Percentiles rank a stretch among this genome's conserved stretches.
These are phyloP conservation scores for Procavia capensis DNA, from an alignment of 2,113 vertebrate species.

Conservation along the genomic window DNA sequence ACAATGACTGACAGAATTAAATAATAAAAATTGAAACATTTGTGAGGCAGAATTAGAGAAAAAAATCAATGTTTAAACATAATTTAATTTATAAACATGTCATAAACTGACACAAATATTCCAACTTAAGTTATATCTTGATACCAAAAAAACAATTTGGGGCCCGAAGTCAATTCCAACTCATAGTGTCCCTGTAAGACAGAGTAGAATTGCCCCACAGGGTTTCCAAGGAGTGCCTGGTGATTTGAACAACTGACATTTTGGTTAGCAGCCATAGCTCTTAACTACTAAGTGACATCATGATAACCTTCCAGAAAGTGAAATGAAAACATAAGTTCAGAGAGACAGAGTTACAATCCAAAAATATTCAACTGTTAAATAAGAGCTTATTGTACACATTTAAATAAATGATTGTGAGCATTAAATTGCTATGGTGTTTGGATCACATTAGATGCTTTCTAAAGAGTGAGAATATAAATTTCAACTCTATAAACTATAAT, in stretches of 20 bases:
- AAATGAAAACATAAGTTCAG: neutral
- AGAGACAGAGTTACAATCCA: neutral
- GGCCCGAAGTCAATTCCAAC: too few relatives aligned
- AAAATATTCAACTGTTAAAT: neutral
- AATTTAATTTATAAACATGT: neutral
- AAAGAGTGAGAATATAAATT: neutral
- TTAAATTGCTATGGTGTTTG: neutral
- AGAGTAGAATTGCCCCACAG: too few relatives aligned
- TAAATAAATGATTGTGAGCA: neutral
- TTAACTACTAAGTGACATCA: neutral
- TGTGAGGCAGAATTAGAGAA: neutral
- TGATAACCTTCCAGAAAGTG: neutral
- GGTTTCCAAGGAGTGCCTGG: too few relatives aligned
- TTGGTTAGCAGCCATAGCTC: too few relatives aligned
- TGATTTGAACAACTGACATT: too few relatives aligned
- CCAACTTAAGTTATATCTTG: neutral
- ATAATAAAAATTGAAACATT: slow-evolving; percentile 5
- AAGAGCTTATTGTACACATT: neutral
- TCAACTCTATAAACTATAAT: neutral
- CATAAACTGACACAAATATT: neutral
- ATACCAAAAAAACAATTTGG: too few relatives aligned
- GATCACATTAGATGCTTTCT: neutral
- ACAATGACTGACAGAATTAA: neutral
- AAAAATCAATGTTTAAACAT: neutral
- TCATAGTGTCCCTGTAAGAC: too few relatives aligned